Conservation (phyloP, 2,888 invertebrate species). For the Meiosimyza decipiens region DNA sequence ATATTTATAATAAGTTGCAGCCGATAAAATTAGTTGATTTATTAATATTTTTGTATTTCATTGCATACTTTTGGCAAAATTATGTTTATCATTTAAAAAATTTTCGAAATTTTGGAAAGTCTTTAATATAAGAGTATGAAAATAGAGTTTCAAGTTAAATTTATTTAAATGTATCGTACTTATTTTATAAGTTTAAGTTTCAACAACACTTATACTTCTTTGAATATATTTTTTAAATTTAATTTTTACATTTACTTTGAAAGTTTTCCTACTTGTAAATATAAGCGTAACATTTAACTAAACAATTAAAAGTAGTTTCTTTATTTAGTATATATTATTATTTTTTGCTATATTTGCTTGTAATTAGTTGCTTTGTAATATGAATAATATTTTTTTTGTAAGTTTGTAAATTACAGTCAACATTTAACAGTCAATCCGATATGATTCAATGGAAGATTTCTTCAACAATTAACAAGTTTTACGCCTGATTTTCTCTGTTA, state of each 20-base stretch:
- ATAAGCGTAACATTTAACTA: constrained; percentile 33
- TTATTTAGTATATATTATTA: background rate
- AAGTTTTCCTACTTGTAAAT: constrained; percentile 8
- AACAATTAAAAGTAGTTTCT: constrained; percentile 6
- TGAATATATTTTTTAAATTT: background rate
- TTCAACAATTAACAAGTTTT: constrained; percentile 29
- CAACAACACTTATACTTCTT: constrained; percentile 1
- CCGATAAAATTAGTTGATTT: background rate
- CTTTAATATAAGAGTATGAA: constrained; percentile 37
- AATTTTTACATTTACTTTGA: background rate
- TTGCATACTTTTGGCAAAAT: background rate
- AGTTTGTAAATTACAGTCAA: constrained; percentile 60
- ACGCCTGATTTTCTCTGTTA: background rate
- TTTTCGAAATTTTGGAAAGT: background rate
- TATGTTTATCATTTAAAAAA: background rate
- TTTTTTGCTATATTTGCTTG: constrained; percentile 1
- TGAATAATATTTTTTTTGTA: constrained; percentile 29
- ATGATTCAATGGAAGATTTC: constrained; percentile 59
- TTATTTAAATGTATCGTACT: background rate
- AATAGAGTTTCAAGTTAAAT: constrained; percentile 27
- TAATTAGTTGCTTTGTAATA: background rate
- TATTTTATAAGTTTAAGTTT: too few species aligned
- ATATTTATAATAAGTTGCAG: background rate
- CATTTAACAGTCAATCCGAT: constrained; percentile 64
- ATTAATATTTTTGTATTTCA: background rate